Evolutionary conservation across 2,797 vertebrate genomes (phyloP), one percentile per base, ranked within the genome.

Genomic region (Falco novaeseelandiae): DNA sequence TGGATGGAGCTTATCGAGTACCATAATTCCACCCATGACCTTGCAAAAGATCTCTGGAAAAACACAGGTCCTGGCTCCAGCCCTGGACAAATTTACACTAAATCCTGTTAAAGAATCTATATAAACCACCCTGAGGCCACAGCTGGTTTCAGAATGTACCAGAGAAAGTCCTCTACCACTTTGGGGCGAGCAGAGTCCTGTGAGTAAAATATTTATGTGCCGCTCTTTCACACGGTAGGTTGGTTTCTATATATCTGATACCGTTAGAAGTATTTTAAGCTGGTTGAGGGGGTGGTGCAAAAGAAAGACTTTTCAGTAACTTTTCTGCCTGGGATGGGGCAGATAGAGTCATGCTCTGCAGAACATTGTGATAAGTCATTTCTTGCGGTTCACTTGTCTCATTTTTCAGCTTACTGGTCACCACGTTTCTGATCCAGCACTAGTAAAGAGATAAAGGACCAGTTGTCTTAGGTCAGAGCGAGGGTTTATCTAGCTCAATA

Each of bases 41-140:
- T 96, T 59, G 27, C 29, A 58, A 89, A 74, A 86, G 18, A 62
- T 10, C n/a, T 62, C 25, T 72, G 87, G 72, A 86, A 62, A 93
- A 94, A 91, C 38, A 76, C 59, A 62, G 6, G 21, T 71, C 48
- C 34, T 91, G 73, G 65, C 76, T 95, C 49, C 81, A 72, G 25
- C 82, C 79, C 66, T 36, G 14, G 8, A 6, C 6, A 51, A 66
- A 40, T 4, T 49, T 29, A 22, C 38, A 82, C 5, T 34, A 83
- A 78, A 61, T 9, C 5, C 19, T 23, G 5, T 36, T n/a, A 21
- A 72, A 72, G 54, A 63, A 83, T 48, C 42, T 26, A 89, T 90
- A 91, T 76, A 90, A 72, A 21, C 61, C 6, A 0, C 34, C 18
- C 49, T 16, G 11, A 36, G n/a, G 40, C 58, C 54, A n/a, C 34